Base-by-base conservation (phyloP, 2,797 vertebrate species). In the Buphagus erythrorhynchus region DNA sequence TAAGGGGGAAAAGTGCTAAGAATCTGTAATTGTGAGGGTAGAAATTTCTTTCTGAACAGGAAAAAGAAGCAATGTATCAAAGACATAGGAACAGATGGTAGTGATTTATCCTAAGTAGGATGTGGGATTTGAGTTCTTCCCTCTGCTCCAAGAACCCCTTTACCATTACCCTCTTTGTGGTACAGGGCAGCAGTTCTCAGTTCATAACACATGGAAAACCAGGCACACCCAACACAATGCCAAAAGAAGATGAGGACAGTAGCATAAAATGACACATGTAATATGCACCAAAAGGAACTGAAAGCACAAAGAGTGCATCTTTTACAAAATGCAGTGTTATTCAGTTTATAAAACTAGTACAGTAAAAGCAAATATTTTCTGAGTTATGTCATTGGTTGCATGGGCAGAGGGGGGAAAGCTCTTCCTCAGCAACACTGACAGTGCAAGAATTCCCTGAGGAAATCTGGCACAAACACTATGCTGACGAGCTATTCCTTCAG, bases 91-190 rank as follows among this genome's bases (percentile, higher is more conserved):
- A 26, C 24, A 49, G 45, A 73, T 13, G 28, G 80, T 79, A 91
- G 33, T 29, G 10, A 94, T 94, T 86, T 84, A 65, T 81, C 40
- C 66, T 62, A 28, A 90, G 58, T 62, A 75, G 22, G 21, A 79
- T 52, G 31, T 83, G 43, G 71, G 72, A 80, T 93, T 90, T 96
- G 65, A 45, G 67, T 86, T 86, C 71, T 86, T 86, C 78, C 43
- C 71, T 62, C 62, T 89, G 17, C 90, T 97, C 38, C 78, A 94
- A 85, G 43, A 83, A 31, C 9, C 38, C 49, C 25, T 61, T 74
- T 88, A 86, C 35, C 18, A 28, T 83, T 83, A 85, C 49, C 13
- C 40, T 92, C 68, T 66, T 67, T 3, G 2, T 82, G 54, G 15
- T 80, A 17, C 40, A 76, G 25, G 29, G 28, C 54, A 72, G 38